Conservation (phyloP, 2,888 invertebrate species). For the Eremobia ochroleuca region DNA sequence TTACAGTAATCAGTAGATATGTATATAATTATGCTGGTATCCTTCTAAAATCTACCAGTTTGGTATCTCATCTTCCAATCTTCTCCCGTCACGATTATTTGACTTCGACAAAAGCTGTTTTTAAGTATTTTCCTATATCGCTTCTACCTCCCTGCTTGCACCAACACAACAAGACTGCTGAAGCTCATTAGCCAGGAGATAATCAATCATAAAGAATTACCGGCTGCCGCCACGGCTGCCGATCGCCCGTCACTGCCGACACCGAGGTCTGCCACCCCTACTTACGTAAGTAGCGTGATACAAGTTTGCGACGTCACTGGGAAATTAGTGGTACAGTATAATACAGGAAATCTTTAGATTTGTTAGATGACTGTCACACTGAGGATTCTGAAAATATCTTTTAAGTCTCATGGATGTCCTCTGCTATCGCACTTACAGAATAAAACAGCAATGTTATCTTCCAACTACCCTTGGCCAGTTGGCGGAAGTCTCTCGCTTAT, state of each 20-base stretch:
- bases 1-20: background rate
- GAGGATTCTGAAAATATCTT: background rate
- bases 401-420: background rate
- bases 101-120: too few relatives aligned
- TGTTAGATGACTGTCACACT: background rate
- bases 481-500: background rate
- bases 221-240: constrained; percentile 76
- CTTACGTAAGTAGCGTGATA: constrained; percentile 66
- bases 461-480: background rate
- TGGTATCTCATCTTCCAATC: background rate
- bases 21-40: background rate
- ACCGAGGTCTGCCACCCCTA: constrained; percentile 55
- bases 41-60: background rate
- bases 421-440: background rate
- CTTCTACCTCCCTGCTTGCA: constrained; percentile 60
- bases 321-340: constrained; percentile 26
- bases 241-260: constrained; percentile 65
- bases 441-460: background rate
- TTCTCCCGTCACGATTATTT: background rate
- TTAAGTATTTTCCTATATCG: constrained; percentile 4
- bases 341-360: constrained; percentile 4
- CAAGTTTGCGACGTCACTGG: constrained; percentile 55
- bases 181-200: constrained; percentile 88
- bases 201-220: constrained; percentile 89
- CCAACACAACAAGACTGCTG: constrained; percentile 74